Conservation (phyloP, 2,113 vertebrate species). For the Aviceda subcristata region DNA sequence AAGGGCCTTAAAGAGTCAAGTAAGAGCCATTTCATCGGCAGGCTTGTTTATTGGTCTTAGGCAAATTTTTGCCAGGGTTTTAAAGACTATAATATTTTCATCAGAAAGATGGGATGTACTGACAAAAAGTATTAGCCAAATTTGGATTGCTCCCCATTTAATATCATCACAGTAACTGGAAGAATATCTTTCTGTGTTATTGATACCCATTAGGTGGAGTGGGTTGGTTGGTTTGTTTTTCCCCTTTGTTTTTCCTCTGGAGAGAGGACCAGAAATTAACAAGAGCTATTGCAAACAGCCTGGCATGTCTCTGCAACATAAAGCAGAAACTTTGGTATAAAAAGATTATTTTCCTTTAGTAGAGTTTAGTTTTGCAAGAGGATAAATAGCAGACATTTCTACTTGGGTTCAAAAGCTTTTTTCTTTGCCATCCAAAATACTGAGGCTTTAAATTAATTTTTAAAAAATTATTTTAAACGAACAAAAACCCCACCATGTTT, state of each 20-base stretch:
- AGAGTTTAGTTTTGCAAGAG: background rate
- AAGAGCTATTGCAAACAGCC: background rate
- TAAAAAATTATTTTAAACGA: background rate
- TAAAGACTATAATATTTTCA: background rate
- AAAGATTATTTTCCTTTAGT: background rate
- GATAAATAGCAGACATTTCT: background rate
- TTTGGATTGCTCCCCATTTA: background rate
- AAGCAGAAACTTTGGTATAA: background rate
- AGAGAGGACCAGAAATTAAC: background rate
- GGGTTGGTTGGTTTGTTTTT: background rate
- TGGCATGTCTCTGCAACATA: background rate
- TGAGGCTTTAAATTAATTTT: background rate
- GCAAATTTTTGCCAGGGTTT: background rate
- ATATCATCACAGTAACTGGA: background rate
- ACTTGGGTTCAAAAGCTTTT: background rate
- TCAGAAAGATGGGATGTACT: background rate
- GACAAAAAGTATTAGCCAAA: background rate
- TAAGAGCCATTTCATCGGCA: background rate
- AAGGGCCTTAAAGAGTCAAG: background rate
- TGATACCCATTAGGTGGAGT: background rate
- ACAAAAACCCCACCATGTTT: accelerated
- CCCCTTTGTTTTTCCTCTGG: background rate
- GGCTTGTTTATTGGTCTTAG: background rate
- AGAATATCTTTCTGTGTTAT: background rate
- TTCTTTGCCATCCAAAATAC: background rate